Evolutionary conservation across 2,113 vertebrate genomes (phyloP), one percentile per base, ranked within the genome.

Genomic region (Dicentrarchus labrax): DNA sequence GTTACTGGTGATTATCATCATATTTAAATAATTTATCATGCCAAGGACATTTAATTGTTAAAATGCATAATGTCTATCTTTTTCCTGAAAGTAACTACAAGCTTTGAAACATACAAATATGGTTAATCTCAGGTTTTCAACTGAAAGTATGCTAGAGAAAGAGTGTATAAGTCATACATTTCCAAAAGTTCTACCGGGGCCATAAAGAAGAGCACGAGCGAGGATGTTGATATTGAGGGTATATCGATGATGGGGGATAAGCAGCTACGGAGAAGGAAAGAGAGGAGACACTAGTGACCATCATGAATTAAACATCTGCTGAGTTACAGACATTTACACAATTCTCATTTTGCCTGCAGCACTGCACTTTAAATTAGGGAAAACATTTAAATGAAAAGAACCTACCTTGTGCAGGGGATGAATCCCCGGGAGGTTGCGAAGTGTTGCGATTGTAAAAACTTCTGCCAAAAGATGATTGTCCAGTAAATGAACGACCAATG

Each of bases 391-490:
- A 21, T 36, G 2, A n/a, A 50, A 10, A 56, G 0, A 8, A 38
- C n/a, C 4, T 76, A 90, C 86, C 92, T 95, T 96, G 79, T 92
- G 87, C 24, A 95, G 12, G 2, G 95, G 95, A 48, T 96, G 95
- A 69, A 92, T 79, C 39, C 22, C 80, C n/a, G 95, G 88, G 30
- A 96, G 91, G 68, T 92, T 89, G 59, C 93, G 86, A 84, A 93
- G 80, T 21, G 89, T 94, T 24, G 93, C 88, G 0, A 95, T 65
- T 7, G 90, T 64, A 0, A 93, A 92, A 51, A 93, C 93, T 12
- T 96, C 95, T n/a, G 89, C 85, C 61, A 94, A 43, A 17, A 94
- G 61, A 30, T 96, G 95, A 3, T 93, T 90, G 41, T 80, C 86
- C 19, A 92, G 90, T 80, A 95, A 76, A 47, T 95, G 95, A 21